A percentile compares a stretch with the other conserved stretches of the same genome.
Conservation (phyloP, 2,113 vertebrate genomes). For the Brienomyrus brachyistius region DNA sequence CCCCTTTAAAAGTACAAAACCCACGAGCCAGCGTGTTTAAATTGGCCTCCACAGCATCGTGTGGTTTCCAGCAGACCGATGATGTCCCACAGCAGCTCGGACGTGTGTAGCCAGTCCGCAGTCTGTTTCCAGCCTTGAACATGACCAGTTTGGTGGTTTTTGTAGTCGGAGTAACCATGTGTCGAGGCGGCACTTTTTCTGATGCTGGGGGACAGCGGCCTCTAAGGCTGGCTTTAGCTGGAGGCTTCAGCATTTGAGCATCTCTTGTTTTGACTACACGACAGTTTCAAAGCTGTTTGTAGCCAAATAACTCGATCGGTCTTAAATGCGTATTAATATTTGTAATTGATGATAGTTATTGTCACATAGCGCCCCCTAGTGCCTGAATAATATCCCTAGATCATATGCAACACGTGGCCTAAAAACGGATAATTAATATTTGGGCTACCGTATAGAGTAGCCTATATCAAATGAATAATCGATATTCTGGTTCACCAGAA, state of each 20-base stretch:
- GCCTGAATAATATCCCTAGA: neutral
- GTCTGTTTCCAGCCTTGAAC: neutral
- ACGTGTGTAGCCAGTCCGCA: neutral
- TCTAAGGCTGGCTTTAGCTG: neutral
- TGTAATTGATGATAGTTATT: neutral
- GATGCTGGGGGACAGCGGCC: neutral
- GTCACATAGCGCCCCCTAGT: conserved; percentile 13
- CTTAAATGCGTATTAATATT: neutral
- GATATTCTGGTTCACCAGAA: neutral
- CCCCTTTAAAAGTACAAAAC: neutral
- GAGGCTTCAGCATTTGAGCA: neutral
- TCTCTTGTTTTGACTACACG: neutral
- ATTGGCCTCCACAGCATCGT: neutral
- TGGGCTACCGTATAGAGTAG: neutral
- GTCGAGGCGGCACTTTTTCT: neutral
- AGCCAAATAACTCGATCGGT: neutral
- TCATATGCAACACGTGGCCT: neutral
- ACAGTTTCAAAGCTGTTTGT: neutral
- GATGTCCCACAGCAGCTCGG: neutral
- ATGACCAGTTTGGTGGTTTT: neutral
- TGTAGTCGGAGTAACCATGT: neutral
- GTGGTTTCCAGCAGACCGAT: neutral
- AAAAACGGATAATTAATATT: neutral
- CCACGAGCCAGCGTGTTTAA: neutral
- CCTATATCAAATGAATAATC: neutral